Evolutionary conservation across 2,888 invertebrate species (phyloP).

Genomic region (Epistrophe grossulariae): DNA sequence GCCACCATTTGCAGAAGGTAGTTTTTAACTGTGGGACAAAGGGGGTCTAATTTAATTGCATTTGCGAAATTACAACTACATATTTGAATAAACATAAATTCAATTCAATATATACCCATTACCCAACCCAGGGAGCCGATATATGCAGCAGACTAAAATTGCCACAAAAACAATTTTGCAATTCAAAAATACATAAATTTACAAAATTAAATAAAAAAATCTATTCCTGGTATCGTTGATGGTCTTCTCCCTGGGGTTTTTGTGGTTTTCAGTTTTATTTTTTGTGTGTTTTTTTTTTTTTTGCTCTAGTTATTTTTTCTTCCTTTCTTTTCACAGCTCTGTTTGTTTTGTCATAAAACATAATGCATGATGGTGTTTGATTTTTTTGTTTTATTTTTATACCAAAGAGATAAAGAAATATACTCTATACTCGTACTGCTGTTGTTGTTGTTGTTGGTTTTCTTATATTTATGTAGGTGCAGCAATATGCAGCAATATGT

Average conservation of each 20-base stretch:
- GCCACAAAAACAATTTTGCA: conserved; percentile 17
- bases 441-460: neutral
- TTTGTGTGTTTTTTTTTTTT: neutral
- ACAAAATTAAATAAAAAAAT: conserved; percentile 7
- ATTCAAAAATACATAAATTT: conserved; percentile 15
- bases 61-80: neutral
- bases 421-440: neutral
- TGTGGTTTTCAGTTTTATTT: too few relatives aligned
- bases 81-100: neutral
- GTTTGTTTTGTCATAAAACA: conserved; percentile 18
- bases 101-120: too few relatives aligned
- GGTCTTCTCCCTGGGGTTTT: neutral
- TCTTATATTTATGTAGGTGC: neutral
- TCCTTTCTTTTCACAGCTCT: conserved; percentile 14
- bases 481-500: conserved; percentile 15
- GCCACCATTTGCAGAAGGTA: neutral
- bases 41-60: neutral
- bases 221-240: conserved; percentile 6
- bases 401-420: neutral
- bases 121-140: neutral
- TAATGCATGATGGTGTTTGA: conserved; percentile 4
- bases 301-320: conserved; percentile 17
- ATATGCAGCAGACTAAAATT: neutral
- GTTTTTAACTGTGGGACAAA: neutral
- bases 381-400: conserved; percentile 30